Base-by-base conservation (phyloP, 1,140 invertebrate genomes). In the Pseudachorutes palmiensis region DNA sequence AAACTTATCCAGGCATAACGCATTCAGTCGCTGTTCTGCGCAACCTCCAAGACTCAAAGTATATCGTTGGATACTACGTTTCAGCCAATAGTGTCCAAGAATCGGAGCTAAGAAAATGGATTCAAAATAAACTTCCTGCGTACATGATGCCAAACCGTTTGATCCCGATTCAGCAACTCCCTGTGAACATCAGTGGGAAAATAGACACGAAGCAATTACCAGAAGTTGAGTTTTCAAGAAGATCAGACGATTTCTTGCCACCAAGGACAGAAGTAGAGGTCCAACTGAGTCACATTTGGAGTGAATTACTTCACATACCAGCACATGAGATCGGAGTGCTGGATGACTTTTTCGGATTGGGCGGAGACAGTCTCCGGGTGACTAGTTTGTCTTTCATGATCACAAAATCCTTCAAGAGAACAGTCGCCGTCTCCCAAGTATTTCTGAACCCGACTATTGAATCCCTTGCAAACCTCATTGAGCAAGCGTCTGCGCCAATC, bases 291-390 rank as follows among this genome's bases (percentile, higher is more conserved):
- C n/a, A n/a, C n/a, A n/a, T n/a, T n/a, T n/a, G n/a, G n/a, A n/a
- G n/a, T n/a, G n/a, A n/a, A n/a, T n/a, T n/a, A n/a, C n/a, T n/a
- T n/a, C n/a, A n/a, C n/a, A n/a, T n/a, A n/a, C n/a, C n/a, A n/a
- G n/a, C n/a, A n/a, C n/a, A n/a, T n/a, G n/a, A n/a, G n/a, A n/a
- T n/a, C n/a, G 59, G 29, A 30, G 29, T 61, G 14, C 9, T 12
- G 28, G 61, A 62, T 36, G 61, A 62, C 28, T 62, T 62, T 28
- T 62, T 62, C 24, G 26, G 14, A 5, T 29, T 62, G n/a, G 61
- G 61, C n/a, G 61, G 61, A 12, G 31, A 62, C 31, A 22, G 14
- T 36, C 24, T 62, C 12, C 30, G 33, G 14, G 32, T 14, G 14
- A n/a, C 41, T 62, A 9, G 14, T 19, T 24, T 62, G 5, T 22